Evolutionary conservation across 2,113 vertebrate species (phyloP).

Genomic region (Haemorhous mexicanus): DNA sequence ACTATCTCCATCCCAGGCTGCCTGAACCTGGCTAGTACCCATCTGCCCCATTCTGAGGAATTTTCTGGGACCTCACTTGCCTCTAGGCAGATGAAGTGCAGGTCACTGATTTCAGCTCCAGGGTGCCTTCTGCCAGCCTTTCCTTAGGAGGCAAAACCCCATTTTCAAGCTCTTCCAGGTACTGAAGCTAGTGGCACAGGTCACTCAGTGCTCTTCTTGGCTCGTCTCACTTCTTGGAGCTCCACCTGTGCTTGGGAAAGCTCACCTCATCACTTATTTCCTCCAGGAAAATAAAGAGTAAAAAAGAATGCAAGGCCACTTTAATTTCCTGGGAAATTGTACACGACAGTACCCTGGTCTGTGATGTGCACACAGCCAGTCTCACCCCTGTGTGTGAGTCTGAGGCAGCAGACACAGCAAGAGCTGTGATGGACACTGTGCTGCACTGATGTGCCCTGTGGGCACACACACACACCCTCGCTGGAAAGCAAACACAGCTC

Average conservation of each 20-base stretch:
- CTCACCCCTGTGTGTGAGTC: not conserved
- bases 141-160: not conserved
- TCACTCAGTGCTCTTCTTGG: not conserved
- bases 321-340: not conserved
- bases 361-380: not conserved
- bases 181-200: not conserved
- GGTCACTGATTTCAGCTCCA: not conserved
- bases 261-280: not conserved
- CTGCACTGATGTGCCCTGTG: not conserved
- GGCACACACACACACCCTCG: not conserved
- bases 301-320: not conserved
- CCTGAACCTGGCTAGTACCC: not conserved
- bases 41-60: not conserved
- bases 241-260: not conserved
- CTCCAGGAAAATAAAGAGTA: not conserved
- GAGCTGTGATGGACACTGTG: not conserved
- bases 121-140: not conserved
- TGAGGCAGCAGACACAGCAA: not conserved
- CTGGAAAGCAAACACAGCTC: not conserved
- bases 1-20: not conserved
- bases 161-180: not conserved
- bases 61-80: not conserved
- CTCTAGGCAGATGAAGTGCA: not conserved
- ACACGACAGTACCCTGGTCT: not conserved
- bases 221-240: not conserved